A percentile compares a stretch with the other conserved stretches of the same genome.
Conservation (phyloP, 2,113 vertebrate genomes). For the Centropus bengalensis region DNA sequence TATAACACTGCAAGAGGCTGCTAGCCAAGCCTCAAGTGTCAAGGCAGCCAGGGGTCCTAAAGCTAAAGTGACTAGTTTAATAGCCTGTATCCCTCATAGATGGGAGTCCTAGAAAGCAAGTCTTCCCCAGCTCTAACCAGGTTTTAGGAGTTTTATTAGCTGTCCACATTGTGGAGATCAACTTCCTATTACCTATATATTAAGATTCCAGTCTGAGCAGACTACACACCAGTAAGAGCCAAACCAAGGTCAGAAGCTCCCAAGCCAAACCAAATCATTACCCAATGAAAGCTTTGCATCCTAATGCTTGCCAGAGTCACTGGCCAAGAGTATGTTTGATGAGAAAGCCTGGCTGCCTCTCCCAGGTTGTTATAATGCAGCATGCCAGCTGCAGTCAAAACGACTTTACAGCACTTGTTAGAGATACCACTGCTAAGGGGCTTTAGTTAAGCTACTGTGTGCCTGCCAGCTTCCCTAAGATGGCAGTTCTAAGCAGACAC, state of each 20-base stretch:
- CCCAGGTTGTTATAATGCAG: background rate
- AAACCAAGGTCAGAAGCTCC: conserved; percentile 18
- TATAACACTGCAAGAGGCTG: background rate
- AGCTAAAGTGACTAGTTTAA: background rate
- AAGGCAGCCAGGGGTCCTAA: background rate
- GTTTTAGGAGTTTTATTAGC: background rate
- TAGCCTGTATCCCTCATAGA: background rate
- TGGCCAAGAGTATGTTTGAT: conserved; percentile 18
- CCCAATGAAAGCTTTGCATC: background rate
- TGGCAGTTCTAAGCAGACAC: background rate
- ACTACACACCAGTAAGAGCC: background rate
- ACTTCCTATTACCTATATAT: background rate
- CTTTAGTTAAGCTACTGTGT: conserved; percentile 9
- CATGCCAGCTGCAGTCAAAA: background rate
- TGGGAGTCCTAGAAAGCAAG: background rate
- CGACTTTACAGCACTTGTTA: conserved; percentile 25
- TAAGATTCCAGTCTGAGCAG: background rate
- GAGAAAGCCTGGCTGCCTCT: conserved; percentile 42
- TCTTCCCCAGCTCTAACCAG: background rate
- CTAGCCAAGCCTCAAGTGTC: background rate
- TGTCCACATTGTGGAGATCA: background rate
- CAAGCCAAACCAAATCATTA: conserved; percentile 16
- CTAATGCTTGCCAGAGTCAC: conserved; percentile 4
- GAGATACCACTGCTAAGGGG: conserved; percentile 9
- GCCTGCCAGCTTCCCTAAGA: conserved; percentile 4